These are phyloP conservation scores for Chrysochloris asiatica DNA, from an alignment of 2,113 vertebrate genomes.

Conservation along the genomic window DNA sequence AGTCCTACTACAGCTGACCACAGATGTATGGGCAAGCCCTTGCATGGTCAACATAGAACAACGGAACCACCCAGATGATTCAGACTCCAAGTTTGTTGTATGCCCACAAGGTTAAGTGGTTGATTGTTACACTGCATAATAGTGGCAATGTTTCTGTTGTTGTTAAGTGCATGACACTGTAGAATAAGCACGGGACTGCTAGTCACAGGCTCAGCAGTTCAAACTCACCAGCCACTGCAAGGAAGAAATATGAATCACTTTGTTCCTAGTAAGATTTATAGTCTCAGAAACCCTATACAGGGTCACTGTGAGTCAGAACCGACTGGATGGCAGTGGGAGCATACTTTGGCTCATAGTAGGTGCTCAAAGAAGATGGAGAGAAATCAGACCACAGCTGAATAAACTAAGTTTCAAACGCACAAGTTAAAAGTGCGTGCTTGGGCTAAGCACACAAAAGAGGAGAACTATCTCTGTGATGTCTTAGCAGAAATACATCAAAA, in stretches of 20 bases:
- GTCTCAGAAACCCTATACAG: not conserved
- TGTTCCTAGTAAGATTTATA: too few species aligned
- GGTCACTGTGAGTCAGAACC: not conserved
- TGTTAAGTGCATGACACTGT: too few species aligned
- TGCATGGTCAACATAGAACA: not conserved
- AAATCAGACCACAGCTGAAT: conserved; percentile 16
- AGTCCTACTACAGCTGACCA: not conserved
- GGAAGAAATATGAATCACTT: too few species aligned
- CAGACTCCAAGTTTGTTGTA: not conserved
- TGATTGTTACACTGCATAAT: not conserved
- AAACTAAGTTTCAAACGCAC: not conserved
- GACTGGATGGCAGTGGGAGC: too few species aligned
- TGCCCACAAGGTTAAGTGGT: not conserved
- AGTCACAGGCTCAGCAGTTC: too few species aligned
- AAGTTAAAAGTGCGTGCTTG: not conserved
- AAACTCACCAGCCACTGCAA: not conserved
- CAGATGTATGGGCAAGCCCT: not conserved
- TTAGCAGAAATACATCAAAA: not conserved
- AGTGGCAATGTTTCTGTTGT: too few species aligned
- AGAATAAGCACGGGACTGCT: too few species aligned
- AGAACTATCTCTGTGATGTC: not conserved
- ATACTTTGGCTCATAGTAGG: not conserved
- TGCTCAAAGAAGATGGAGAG: conserved; percentile 22
- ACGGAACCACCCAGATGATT: not conserved
- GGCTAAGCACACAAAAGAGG: not conserved